phyloP scores from a whole-genome alignment of 2,888 invertebrate species.

The Choristoneura rosaceana region DNA sequence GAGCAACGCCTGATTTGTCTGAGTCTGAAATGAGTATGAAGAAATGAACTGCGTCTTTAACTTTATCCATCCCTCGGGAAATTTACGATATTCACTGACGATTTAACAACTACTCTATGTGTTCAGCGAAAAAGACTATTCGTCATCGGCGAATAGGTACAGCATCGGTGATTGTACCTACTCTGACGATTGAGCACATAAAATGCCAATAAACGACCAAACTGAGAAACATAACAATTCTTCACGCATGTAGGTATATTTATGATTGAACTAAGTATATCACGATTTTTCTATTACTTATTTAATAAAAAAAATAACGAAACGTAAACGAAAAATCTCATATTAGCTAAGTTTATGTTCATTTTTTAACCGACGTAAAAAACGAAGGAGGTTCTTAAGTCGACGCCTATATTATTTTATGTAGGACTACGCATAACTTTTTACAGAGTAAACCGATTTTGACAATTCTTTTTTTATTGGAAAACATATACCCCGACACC shows the following conservation, averaged over 20 bases:
- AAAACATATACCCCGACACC: no score
- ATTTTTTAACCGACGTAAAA: no score
- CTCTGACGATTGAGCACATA: neutral
- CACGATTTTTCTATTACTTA: neutral
- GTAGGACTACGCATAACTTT: no score
- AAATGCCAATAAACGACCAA: neutral
- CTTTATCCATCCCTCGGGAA: conserved; percentile 20
- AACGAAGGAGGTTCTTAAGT: no score
- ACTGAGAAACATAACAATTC: neutral
- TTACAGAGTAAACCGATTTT: no score
- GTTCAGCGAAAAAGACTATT: neutral
- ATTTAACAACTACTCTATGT: conserved; percentile 7
- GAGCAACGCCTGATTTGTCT: conserved; percentile 13
- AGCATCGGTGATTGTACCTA: neutral
- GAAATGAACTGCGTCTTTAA: conserved; percentile 19
- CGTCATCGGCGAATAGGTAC: neutral
- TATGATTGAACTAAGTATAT: neutral
- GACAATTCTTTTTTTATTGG: no score
- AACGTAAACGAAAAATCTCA: neutral
- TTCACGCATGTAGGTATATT: neutral
- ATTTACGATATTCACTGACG: conserved; percentile 24
- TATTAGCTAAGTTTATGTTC: neutral
- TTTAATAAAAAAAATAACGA: neutral
- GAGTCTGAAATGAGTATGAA: conserved; percentile 10
- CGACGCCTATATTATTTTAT: no score